phyloP scores from a whole-genome alignment of 2,113 vertebrate genomes.

The Trachemys scripta region DNA sequence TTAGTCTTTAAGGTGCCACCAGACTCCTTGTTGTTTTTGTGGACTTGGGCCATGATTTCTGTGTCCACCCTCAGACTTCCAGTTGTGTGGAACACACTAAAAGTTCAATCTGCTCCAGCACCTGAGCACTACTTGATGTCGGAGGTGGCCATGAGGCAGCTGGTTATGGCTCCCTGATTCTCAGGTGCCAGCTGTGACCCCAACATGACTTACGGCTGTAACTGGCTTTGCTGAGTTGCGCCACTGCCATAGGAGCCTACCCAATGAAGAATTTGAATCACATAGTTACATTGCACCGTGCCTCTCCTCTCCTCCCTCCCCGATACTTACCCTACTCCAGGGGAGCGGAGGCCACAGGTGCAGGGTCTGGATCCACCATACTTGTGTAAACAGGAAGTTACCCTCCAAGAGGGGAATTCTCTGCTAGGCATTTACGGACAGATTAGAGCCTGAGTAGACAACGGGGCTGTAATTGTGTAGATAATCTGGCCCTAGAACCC shows the following conservation, averaged over 20 bases:
- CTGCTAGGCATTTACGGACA: not conserved
- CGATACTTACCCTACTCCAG: not conserved
- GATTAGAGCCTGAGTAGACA: not conserved
- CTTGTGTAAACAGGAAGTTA: not conserved
- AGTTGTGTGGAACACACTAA: not conserved
- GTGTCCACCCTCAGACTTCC: not conserved
- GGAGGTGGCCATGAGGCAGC: not conserved
- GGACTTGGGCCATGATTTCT: not conserved
- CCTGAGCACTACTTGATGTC: not conserved
- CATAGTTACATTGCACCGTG: not conserved
- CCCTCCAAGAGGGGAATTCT: not conserved
- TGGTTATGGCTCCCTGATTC: not conserved
- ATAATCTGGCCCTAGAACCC: not conserved
- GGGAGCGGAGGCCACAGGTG: not conserved
- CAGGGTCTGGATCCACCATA: fast-evolving
- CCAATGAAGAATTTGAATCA: not conserved
- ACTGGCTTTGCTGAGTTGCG: not conserved
- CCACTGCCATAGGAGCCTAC: not conserved
- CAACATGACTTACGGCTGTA: not conserved
- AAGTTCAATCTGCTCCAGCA: not conserved
- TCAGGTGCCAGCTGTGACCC: not conserved
- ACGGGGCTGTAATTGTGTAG: not conserved
- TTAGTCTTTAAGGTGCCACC: too few species aligned
- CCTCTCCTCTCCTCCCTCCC: not conserved
- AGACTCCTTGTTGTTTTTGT: too few species aligned